Percentiles rank a stretch among this genome's conserved stretches.
Evolutionary conservation across 2,888 invertebrate species (phyloP).

Genomic region (Limenitis camilla): DNA sequence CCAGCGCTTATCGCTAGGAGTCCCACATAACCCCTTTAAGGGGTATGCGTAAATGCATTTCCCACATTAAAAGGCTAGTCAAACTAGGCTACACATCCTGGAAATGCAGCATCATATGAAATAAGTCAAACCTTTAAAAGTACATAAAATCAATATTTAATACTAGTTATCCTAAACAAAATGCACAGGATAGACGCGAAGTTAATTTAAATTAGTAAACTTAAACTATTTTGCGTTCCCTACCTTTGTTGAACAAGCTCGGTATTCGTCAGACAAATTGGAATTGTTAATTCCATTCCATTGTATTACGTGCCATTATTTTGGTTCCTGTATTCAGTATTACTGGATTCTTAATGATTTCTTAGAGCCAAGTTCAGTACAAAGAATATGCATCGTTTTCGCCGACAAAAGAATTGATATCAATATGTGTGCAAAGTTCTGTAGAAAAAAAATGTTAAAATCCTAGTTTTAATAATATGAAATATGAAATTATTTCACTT

Average conservation of each 20-base stretch:
- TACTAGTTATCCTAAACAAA: constrained; percentile 9
- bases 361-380: neutral
- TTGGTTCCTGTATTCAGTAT: neutral
- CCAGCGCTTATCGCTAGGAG: too few species aligned
- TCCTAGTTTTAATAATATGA: too few species aligned
- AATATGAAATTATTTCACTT: too few species aligned
- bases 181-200: constrained; percentile 18
- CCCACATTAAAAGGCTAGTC: too few species aligned
- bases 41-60: too few species aligned
- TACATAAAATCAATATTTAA: neutral
- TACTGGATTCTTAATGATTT: neutral
- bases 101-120: too few species aligned
- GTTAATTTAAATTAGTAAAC: constrained; percentile 52
- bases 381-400: too few species aligned
- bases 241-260: constrained; percentile 36
- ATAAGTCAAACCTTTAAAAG: too few species aligned
- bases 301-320: neutral
- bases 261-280: constrained; percentile 12
- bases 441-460: too few species aligned
- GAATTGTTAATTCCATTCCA: constrained; percentile 10
- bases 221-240: constrained; percentile 46
- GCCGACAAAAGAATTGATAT: neutral
- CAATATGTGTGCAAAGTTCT: too few species aligned
- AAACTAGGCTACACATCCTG: too few species aligned
- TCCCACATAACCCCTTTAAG: too few species aligned